These are phyloP conservation scores for Oligia fasciuncula DNA, from an alignment of 2,888 invertebrate species.

Conservation along the genomic window DNA sequence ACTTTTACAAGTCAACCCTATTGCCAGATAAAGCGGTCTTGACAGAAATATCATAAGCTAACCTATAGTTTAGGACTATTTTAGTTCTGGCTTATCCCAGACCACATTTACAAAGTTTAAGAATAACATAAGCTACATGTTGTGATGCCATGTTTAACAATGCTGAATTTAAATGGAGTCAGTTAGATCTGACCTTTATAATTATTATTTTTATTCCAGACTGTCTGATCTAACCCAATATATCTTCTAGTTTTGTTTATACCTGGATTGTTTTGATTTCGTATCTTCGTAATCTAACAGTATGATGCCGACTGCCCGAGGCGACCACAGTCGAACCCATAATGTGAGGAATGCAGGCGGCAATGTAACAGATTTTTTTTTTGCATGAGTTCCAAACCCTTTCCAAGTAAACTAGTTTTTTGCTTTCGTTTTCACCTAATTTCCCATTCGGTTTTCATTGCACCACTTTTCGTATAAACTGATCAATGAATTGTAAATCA, in stretches of 20 bases:
- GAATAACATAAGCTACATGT: constrained; percentile 1
- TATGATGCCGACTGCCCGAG: background rate
- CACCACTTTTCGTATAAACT: background rate
- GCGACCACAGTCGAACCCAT: background rate
- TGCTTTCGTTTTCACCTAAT: background rate
- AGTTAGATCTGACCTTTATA: constrained; percentile 3
- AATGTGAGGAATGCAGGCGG: background rate
- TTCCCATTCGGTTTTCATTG: background rate
- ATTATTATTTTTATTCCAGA: background rate
- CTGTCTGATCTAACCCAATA: background rate
- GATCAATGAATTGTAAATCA: constrained; percentile 25
- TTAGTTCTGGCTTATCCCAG: background rate
- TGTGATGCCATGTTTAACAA: constrained; percentile 24
- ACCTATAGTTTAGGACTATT: background rate
- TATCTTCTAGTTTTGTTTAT: background rate
- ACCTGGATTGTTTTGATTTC: background rate
- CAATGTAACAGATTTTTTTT: background rate
- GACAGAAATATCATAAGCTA: background rate
- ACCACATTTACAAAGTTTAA: background rate
- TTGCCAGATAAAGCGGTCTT: background rate
- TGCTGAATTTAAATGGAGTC: constrained; percentile 3
- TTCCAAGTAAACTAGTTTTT: background rate
- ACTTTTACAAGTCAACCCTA: background rate
- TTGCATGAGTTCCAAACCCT: background rate
- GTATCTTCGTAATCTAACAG: background rate